Percentiles rank a stretch among this genome's conserved stretches.
These are phyloP conservation scores for Enteromius viviparus DNA, from an alignment of 2,797 vertebrate genomes.

Conservation along the genomic window DNA sequence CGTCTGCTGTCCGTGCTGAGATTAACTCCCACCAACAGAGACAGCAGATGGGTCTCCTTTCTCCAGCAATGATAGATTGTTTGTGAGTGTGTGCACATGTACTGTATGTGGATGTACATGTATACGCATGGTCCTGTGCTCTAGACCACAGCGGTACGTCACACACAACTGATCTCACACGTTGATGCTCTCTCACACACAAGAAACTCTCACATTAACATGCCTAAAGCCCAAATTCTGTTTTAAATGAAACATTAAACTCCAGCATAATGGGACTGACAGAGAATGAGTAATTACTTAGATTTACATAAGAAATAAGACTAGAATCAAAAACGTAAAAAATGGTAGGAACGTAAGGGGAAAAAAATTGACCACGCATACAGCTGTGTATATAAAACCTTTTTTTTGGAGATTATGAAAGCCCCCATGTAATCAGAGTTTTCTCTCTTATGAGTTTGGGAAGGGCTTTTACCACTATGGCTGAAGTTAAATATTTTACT, in stretches of 20 bases:
- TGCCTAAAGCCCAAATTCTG: background rate
- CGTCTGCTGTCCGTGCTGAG: constrained; percentile 72
- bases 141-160: background rate
- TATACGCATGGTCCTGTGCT: constrained; percentile 11
- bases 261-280: background rate
- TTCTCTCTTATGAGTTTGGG: background rate
- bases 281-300: constrained; percentile 5
- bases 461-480: background rate
- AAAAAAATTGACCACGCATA: background rate
- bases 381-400: background rate
- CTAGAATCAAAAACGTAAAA: background rate
- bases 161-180: background rate
- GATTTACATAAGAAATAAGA: constrained; percentile 15
- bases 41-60: constrained; percentile 78
- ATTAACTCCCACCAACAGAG: constrained; percentile 77
- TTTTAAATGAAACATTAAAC: constrained; percentile 13
- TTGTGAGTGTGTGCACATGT: constrained; percentile 57
- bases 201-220: background rate
- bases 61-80: constrained; percentile 65
- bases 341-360: too few relatives aligned
- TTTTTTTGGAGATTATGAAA: background rate
- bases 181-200: background rate
- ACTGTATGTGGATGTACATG: constrained; percentile 28
- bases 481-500: background rate
- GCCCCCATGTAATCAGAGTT: background rate